A percentile compares a stretch with the other conserved stretches of the same genome.
Evolutionary conservation across 2,888 invertebrate species (phyloP).

Genomic region (Monoplex corrugatus): DNA sequence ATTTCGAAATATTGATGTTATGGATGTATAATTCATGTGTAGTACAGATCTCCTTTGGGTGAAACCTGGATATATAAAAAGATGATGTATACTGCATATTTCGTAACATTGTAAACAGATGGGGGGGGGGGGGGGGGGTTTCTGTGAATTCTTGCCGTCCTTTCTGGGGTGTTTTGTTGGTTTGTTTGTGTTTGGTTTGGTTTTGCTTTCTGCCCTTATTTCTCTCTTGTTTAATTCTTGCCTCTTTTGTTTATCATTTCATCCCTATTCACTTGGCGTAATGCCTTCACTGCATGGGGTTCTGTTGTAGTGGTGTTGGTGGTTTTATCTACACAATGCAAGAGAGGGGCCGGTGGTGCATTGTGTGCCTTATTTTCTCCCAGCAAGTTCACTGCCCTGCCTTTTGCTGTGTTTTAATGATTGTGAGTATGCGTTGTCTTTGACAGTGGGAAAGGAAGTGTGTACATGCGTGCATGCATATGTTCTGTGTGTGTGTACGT

Average conservation of each 20-base stretch:
- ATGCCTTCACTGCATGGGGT: neutral
- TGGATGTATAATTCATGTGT: too few relatives aligned
- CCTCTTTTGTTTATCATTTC: neutral
- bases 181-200: neutral
- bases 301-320: conserved; percentile 6
- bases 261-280: neutral
- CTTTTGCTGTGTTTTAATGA: neutral
- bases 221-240: neutral
- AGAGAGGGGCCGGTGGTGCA: neutral
- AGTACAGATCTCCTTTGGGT: too few relatives aligned
- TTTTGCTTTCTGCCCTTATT: neutral
- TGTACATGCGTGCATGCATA: neutral
- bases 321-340: neutral
- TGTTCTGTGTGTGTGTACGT: neutral
- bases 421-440: neutral
- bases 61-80: too few relatives aligned
- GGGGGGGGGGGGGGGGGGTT: too few relatives aligned
- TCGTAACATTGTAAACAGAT: too few relatives aligned
- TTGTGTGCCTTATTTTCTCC: neutral
- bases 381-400: neutral
- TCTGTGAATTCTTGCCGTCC: too few relatives aligned
- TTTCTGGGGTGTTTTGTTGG: neutral
- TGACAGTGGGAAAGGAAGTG: neutral
- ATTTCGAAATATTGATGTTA: too few relatives aligned
- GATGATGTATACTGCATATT: too few relatives aligned